Conservation (phyloP, 2,888 invertebrate genomes). For the Callosobruchus maculatus region DNA sequence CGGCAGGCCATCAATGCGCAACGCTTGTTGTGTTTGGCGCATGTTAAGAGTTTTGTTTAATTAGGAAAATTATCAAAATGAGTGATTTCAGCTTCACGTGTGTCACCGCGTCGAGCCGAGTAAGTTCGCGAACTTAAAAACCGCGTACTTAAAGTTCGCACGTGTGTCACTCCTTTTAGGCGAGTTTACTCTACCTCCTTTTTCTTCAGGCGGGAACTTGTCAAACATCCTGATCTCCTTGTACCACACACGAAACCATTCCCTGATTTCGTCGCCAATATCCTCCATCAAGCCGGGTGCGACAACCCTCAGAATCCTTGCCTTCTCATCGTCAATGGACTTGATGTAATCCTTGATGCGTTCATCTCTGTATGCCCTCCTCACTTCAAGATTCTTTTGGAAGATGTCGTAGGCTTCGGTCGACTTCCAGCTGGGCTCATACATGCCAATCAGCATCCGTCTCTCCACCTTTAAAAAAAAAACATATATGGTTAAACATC, state of each 20-base stretch:
- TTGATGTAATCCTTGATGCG: slow-evolving; percentile 51
- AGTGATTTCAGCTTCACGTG: no score
- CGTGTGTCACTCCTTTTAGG: no score
- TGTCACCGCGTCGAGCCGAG: no score
- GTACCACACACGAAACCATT: slow-evolving; percentile 72
- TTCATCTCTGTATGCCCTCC: slow-evolving; percentile 50
- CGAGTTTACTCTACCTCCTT: slow-evolving; percentile 59
- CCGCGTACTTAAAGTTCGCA: no score
- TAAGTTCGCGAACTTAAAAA: no score
- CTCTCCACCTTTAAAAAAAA: slow-evolving; percentile 25
- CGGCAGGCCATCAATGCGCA: no score
- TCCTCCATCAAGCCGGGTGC: slow-evolving; percentile 66
- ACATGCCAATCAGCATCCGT: slow-evolving; percentile 56
- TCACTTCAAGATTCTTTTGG: slow-evolving; percentile 49
- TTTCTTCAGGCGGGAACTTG: slow-evolving; percentile 66
- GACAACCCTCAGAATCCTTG: slow-evolving; percentile 51
- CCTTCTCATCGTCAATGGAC: slow-evolving; percentile 52
- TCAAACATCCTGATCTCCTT: slow-evolving; percentile 59
- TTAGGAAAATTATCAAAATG: no score
- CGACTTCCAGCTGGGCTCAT: slow-evolving; percentile 52
- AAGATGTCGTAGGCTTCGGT: slow-evolving; percentile 51
- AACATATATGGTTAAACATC: background rate
- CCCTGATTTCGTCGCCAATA: slow-evolving; percentile 70
- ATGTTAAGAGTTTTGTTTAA: no score
- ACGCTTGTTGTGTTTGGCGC: no score